Conservation (phyloP, 1,140 invertebrate species). For the Halotydeus destructor region DNA sequence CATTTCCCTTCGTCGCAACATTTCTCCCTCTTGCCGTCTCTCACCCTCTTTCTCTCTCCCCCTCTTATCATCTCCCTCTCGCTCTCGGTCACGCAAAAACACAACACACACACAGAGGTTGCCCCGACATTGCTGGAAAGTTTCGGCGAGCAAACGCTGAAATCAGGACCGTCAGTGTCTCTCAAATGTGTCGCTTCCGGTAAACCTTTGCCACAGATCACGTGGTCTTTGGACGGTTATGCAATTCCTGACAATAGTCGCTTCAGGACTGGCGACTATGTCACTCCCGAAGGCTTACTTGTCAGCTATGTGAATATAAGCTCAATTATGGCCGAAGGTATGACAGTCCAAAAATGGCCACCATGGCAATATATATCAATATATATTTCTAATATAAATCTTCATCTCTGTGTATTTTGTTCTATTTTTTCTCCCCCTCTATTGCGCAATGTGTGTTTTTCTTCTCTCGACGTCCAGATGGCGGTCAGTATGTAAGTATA, state of each 20-base stretch:
- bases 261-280: constrained; percentile 52
- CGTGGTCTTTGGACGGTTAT: constrained; percentile 68
- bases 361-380: constrained; percentile 1
- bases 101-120: too few relatives aligned
- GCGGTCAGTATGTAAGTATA: too few relatives aligned
- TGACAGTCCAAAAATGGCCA: neutral
- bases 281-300: constrained; percentile 71
- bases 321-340: constrained; percentile 20
- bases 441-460: too few relatives aligned
- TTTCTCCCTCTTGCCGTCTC: too few relatives aligned
- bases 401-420: neutral
- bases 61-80: too few relatives aligned
- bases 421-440: neutral
- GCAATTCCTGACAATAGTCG: constrained; percentile 14
- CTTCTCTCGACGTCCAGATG: too few relatives aligned
- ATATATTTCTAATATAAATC: neutral
- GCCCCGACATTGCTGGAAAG: too few relatives aligned
- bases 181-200: constrained; percentile 54
- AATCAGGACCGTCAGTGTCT: constrained; percentile 54
- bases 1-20: too few relatives aligned
- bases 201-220: constrained; percentile 81
- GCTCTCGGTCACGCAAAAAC: too few relatives aligned
- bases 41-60: too few relatives aligned
- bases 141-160: constrained; percentile 51
- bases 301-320: constrained; percentile 83